phyloP scores from a whole-genome alignment of 1,140 invertebrate genomes.

The Pogonomyrmex californicus region DNA sequence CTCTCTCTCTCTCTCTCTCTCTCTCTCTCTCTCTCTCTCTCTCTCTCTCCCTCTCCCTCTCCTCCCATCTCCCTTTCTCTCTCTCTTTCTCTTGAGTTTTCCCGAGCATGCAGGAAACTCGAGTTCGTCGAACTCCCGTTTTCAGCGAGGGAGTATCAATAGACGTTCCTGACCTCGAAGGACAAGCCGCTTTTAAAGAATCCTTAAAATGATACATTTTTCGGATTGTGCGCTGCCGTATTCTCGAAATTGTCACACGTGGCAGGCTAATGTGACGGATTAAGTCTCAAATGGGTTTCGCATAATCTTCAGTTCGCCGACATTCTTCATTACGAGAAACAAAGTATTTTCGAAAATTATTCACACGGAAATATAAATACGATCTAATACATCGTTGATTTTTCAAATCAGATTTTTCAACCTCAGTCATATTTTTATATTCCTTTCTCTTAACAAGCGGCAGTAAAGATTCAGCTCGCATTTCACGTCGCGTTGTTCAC shows the following conservation, averaged over 20 bases:
- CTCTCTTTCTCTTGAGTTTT: slow-evolving; percentile 22
- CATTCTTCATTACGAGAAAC: background rate
- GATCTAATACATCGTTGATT: background rate
- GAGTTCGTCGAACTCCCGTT: slow-evolving; percentile 53
- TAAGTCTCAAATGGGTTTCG: background rate
- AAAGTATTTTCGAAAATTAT: no score
- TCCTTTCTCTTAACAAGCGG: background rate
- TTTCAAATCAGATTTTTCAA: background rate
- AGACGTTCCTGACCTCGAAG: slow-evolving; percentile 3
- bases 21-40: slow-evolving; percentile 38
- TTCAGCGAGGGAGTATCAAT: slow-evolving; percentile 36
- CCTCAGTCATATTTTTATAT: background rate
- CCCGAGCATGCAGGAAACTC: slow-evolving; percentile 29
- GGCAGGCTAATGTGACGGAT: slow-evolving; percentile 14
- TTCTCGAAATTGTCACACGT: slow-evolving; percentile 17
- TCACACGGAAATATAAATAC: background rate
- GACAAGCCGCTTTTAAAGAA: background rate
- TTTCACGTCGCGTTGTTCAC: background rate
- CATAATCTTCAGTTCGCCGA: background rate
- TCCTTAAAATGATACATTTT: slow-evolving; percentile 33
- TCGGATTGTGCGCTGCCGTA: background rate
- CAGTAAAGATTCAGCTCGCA: background rate
- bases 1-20: background rate
- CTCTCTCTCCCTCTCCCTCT: background rate
- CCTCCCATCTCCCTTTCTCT: background rate